phyloP scores from a whole-genome alignment of 1,140 invertebrate species.

The Cydia amplana region DNA sequence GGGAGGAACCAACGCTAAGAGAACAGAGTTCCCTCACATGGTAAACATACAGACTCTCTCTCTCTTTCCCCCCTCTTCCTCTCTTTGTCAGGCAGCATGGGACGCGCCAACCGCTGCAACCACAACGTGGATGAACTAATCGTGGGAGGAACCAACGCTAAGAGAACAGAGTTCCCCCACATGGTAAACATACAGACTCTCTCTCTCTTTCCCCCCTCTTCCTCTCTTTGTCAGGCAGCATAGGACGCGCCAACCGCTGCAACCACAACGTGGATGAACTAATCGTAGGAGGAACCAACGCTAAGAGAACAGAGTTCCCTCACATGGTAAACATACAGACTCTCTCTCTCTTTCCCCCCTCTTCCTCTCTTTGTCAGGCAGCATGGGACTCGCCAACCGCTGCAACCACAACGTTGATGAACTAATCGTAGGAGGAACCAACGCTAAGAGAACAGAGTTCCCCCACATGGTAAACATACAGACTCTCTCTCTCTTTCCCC shows the following conservation, averaged over 20 bases:
- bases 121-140: constrained; percentile 48
- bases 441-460: constrained; percentile 43
- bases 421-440: constrained; percentile 48
- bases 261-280: constrained; percentile 46
- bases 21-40: constrained; percentile 47
- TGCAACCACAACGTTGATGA: constrained; percentile 44
- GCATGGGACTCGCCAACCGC: too few species aligned
- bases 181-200: not conserved
- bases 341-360: not conserved
- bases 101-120: constrained; percentile 39
- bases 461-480: constrained; percentile 36
- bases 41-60: not conserved
- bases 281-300: constrained; percentile 47
- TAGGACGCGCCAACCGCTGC: constrained; percentile 38
- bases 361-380: not conserved
- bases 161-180: constrained; percentile 45
- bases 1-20: constrained; percentile 42
- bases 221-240: constrained; percentile 7
- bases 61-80: not conserved
- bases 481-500: not conserved
- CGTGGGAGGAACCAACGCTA: constrained; percentile 46
- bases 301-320: constrained; percentile 44
- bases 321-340: constrained; percentile 27
- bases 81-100: constrained; percentile 25
- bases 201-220: not conserved